These are phyloP conservation scores for Aegithalos caudatus DNA, from an alignment of 2,113 vertebrate genomes.

Conservation along the genomic window DNA sequence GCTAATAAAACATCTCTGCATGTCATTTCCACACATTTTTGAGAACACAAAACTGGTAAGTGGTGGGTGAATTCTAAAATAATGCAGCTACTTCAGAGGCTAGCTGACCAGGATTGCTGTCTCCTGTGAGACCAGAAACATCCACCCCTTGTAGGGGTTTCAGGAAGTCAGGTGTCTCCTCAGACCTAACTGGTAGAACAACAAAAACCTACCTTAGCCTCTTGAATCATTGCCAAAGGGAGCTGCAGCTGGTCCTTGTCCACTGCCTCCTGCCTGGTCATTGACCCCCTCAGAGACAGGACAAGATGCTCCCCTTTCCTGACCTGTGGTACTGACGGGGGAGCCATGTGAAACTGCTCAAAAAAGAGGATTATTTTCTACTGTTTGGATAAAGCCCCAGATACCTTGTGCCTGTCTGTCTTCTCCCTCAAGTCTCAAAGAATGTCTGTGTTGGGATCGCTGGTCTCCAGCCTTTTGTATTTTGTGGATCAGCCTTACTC, in stretches of 20 bases:
- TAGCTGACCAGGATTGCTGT: not conserved
- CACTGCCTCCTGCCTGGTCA: not conserved
- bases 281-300: not conserved
- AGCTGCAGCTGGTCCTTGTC: not conserved
- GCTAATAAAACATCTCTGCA: not conserved
- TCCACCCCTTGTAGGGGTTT: not conserved
- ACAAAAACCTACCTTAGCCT: not conserved
- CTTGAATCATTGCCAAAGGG: not conserved
- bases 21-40: not conserved
- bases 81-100: not conserved
- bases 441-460: not conserved
- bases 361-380: not conserved
- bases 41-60: not conserved
- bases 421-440: not conserved
- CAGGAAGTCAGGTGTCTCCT: not conserved
- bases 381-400: not conserved
- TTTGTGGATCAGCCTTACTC: not conserved
- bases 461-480: not conserved
- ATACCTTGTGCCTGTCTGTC: not conserved
- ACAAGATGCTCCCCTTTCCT: not conserved
- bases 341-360: not conserved
- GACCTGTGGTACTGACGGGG: not conserved
- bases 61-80: not conserved
- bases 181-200: not conserved
- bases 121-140: not conserved